These are phyloP conservation scores for Diglossa cyanea DNA, from an alignment of 2,797 vertebrate genomes.

Conservation along the genomic window DNA sequence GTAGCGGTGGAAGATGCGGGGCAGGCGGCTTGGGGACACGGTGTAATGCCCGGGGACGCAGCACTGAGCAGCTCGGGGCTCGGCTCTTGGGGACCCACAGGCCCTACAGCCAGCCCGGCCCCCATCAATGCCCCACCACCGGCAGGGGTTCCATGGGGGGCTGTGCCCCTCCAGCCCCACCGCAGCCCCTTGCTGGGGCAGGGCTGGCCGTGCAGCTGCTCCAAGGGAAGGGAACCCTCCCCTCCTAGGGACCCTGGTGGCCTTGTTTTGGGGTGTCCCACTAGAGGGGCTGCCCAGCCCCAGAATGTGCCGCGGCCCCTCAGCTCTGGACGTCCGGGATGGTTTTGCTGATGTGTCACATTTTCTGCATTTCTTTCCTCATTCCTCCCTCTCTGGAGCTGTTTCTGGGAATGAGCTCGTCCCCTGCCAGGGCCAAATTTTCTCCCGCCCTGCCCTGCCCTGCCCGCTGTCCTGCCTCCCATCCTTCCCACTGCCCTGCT, in stretches of 20 bases:
- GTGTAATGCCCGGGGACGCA: neutral
- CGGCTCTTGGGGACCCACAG: accelerated
- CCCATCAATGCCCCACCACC: accelerated
- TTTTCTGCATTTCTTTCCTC: constrained; percentile 33
- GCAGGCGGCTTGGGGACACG: accelerated
- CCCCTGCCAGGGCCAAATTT: neutral
- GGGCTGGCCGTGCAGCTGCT: neutral
- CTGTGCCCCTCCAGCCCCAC: neutral
- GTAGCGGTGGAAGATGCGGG: accelerated
- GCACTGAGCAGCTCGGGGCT: neutral
- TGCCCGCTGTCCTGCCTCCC: neutral
- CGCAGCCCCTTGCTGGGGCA: neutral
- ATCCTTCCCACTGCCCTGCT: too few species aligned
- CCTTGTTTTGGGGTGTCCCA: neutral
- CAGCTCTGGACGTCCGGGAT: neutral
- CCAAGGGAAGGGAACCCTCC: accelerated
- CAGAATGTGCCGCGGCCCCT: accelerated
- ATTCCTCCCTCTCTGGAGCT: neutral
- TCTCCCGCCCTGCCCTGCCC: neutral
- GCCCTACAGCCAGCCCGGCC: neutral
- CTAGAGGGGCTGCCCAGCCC: neutral
- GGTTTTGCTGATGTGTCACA: constrained; percentile 50
- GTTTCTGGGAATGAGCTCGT: neutral
- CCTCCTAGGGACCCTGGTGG: accelerated
- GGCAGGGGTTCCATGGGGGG: accelerated